Percentiles rank a stretch among this genome's conserved stretches.
Evolutionary conservation across 2,797 vertebrate genomes (phyloP).

Genomic region (Odontamblyopus rebecca): DNA sequence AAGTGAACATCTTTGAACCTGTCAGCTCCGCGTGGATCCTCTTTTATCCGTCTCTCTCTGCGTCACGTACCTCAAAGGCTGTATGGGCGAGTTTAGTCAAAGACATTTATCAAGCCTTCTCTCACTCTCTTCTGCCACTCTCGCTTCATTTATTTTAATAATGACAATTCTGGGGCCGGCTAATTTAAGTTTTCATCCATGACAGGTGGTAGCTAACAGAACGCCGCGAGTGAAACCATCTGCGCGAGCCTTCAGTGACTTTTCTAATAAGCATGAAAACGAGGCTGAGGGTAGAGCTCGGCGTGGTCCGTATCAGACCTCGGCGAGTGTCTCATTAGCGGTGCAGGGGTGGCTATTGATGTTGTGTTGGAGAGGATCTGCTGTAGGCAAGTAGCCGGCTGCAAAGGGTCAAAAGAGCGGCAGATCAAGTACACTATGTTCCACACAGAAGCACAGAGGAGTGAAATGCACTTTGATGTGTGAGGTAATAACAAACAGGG

Average conservation of each 20-base stretch:
- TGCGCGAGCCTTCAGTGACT: constrained; percentile 47
- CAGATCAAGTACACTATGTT: constrained; percentile 35
- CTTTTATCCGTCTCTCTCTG: background rate
- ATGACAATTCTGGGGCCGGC: constrained; percentile 20
- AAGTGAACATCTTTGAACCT: constrained; percentile 16
- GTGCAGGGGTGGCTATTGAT: constrained; percentile 49
- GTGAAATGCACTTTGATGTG: constrained; percentile 38
- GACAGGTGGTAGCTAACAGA: constrained; percentile 59
- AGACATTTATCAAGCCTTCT: constrained; percentile 14
- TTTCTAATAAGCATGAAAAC: constrained; percentile 64
- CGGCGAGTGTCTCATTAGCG: constrained; percentile 59
- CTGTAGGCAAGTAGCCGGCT: constrained; percentile 35
- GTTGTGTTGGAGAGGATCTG: constrained; percentile 38
- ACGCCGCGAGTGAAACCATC: constrained; percentile 66
- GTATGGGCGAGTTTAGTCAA: constrained; percentile 2
- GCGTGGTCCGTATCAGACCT: constrained; percentile 60
- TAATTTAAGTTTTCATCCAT: constrained; percentile 51
- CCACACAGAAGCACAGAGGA: constrained; percentile 32
- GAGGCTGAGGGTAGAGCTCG: constrained; percentile 22
- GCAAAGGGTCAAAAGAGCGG: constrained; percentile 54
- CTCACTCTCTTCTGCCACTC: constrained; percentile 5
- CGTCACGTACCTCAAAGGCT: constrained; percentile 24
- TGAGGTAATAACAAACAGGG: background rate
- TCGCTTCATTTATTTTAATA: constrained; percentile 20
- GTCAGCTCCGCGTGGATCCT: constrained; percentile 12